Conservation (phyloP, 1,140 invertebrate genomes). For the Paracyclopina nana region DNA sequence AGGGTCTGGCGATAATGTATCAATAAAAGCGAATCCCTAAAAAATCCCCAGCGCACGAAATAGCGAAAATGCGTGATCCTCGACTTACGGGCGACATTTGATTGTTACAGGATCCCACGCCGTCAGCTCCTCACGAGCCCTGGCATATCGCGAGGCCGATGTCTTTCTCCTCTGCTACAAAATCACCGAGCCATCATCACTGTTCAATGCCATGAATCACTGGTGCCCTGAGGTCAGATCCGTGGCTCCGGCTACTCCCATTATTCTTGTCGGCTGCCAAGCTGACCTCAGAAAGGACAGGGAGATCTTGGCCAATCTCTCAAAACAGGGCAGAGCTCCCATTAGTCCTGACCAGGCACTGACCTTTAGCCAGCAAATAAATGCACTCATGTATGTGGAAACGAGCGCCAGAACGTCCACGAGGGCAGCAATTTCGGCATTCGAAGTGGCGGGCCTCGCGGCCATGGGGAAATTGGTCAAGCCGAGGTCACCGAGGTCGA, state of each 20-base stretch:
- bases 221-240: conserved; percentile 4
- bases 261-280: conserved; percentile 10
- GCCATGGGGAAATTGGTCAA: conserved; percentile 5
- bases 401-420: conserved; percentile 5
- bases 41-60: too few species aligned
- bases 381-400: conserved; percentile 10
- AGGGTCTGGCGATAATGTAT: too few species aligned
- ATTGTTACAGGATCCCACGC: conserved; percentile 10
- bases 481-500: not conserved
- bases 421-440: not conserved
- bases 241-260: not conserved
- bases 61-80: too few species aligned
- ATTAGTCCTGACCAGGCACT: conserved; percentile 13
- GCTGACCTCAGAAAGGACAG: conserved; percentile 7
- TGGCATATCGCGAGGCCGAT: conserved; percentile 8
- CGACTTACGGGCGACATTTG: too few species aligned
- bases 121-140: not conserved
- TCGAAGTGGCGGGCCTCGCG: conserved; percentile 12
- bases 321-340: conserved; percentile 5
- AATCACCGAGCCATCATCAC: conserved; percentile 1
- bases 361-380: conserved; percentile 14
- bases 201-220: conserved; percentile 11
- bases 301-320: conserved; percentile 1
- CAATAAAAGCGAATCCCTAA: too few species aligned
- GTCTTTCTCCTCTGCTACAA: conserved; percentile 14